These are phyloP conservation scores for Papilio glaucus DNA, from an alignment of 1,140 invertebrate species.

Conservation along the genomic window DNA sequence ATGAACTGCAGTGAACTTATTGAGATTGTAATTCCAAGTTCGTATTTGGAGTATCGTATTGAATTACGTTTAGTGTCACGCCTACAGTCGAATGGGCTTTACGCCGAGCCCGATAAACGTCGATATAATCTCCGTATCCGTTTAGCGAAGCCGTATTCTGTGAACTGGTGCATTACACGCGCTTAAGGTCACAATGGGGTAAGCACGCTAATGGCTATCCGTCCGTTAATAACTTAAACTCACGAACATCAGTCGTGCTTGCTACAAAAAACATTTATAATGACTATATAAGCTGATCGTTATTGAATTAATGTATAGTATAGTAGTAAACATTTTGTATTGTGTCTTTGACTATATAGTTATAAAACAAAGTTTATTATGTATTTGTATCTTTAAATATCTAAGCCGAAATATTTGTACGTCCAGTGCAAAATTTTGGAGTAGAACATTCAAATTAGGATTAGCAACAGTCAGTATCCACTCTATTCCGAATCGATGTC, in stretches of 20 bases:
- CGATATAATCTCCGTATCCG: slow-evolving; percentile 66
- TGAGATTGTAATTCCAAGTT: background rate
- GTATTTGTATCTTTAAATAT: too few species aligned
- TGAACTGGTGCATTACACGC: slow-evolving; percentile 48
- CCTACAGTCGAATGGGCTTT: slow-evolving; percentile 26
- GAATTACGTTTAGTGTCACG: slow-evolving; percentile 23
- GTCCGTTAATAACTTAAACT: slow-evolving; percentile 14
- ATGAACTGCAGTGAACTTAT: background rate
- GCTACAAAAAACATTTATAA: background rate
- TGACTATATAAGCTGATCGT: background rate
- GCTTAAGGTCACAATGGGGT: slow-evolving; percentile 54
- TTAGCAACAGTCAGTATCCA: too few species aligned
- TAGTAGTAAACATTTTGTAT: background rate
- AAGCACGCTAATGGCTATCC: slow-evolving; percentile 19
- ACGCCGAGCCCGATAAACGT: slow-evolving; percentile 51
- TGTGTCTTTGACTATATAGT: too few species aligned
- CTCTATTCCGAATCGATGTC: too few species aligned
- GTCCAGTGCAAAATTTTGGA: too few species aligned
- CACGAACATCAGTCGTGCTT: background rate
- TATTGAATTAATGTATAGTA: too few species aligned
- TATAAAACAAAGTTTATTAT: too few species aligned
- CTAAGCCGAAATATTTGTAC: too few species aligned
- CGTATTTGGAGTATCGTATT: background rate
- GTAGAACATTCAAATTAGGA: too few species aligned
- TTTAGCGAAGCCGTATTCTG: slow-evolving; percentile 71